Conservation (phyloP, 2,797 vertebrate genomes). For the Sylvia borin region DNA sequence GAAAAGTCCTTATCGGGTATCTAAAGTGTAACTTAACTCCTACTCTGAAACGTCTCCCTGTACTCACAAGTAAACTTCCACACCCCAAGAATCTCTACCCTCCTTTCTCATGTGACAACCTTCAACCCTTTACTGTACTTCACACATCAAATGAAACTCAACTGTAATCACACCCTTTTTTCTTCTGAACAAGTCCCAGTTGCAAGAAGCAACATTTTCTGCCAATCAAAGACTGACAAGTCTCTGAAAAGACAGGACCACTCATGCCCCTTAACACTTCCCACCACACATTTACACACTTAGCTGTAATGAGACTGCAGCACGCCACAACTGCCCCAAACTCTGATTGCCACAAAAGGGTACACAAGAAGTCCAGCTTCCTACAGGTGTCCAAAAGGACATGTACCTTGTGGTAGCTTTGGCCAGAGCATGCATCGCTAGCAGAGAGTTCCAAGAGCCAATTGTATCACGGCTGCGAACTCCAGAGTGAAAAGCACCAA, state of each 20-base stretch:
- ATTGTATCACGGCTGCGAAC: neutral
- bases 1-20: neutral
- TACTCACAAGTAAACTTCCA: neutral
- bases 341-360: neutral
- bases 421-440: rapidly evolving
- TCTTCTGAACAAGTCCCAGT: neutral
- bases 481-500: neutral
- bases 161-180: neutral
- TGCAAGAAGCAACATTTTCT: neutral
- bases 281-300: neutral
- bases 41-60: neutral
- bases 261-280: neutral
- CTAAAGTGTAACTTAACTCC: neutral
- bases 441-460: neutral
- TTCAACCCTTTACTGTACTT: neutral
- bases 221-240: neutral
- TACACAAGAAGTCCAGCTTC: neutral
- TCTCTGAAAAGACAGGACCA: neutral
- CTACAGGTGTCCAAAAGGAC: neutral
- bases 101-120: neutral
- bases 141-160: neutral
- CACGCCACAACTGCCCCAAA: neutral
- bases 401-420: neutral
- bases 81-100: neutral
- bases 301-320: neutral